Conservation (phyloP, 2,888 invertebrate species). For the Coremacera marginata region DNA sequence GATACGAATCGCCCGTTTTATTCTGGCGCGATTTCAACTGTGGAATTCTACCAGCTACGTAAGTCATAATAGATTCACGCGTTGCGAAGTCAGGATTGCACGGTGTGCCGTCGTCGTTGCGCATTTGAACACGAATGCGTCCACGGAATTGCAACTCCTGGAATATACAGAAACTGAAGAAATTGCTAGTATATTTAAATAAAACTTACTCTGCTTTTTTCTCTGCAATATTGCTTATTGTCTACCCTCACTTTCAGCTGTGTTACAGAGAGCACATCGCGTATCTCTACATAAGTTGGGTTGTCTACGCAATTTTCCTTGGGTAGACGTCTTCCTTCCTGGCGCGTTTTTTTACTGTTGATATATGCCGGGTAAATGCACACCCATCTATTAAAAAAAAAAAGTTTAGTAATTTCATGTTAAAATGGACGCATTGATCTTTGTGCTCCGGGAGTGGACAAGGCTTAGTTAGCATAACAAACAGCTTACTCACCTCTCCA, state of each 20-base stretch:
- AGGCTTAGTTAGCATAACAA: too few relatives aligned
- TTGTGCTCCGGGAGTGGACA: not conserved
- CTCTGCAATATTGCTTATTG: slow-evolving; percentile 91
- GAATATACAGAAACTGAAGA: slow-evolving; percentile 43
- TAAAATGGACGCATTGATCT: not conserved
- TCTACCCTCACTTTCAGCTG: slow-evolving; percentile 90
- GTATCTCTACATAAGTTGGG: slow-evolving; percentile 94
- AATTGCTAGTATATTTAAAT: not conserved
- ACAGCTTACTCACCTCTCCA: slow-evolving; percentile 74
- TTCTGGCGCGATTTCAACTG: slow-evolving; percentile 85
- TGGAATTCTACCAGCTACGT: slow-evolving; percentile 88
- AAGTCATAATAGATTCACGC: slow-evolving; percentile 82
- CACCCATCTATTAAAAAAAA: slow-evolving; percentile 79
- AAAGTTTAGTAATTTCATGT: not conserved
- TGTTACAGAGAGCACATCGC: slow-evolving; percentile 88
- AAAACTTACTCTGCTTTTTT: slow-evolving; percentile 80
- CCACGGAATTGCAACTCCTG: slow-evolving; percentile 86
- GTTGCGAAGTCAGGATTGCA: slow-evolving; percentile 79
- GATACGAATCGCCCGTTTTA: slow-evolving; percentile 53
- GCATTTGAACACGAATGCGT: slow-evolving; percentile 91
- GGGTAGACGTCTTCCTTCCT: slow-evolving; percentile 87
- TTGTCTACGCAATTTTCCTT: slow-evolving; percentile 93
- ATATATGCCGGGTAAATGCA: slow-evolving; percentile 97
- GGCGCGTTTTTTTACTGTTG: slow-evolving; percentile 91
- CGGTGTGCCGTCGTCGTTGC: slow-evolving; percentile 87